A percentile compares a stretch with the other conserved stretches of the same genome.
phyloP scores from a whole-genome alignment of 2,888 invertebrate species.

The Pristionchus entomophagus region DNA sequence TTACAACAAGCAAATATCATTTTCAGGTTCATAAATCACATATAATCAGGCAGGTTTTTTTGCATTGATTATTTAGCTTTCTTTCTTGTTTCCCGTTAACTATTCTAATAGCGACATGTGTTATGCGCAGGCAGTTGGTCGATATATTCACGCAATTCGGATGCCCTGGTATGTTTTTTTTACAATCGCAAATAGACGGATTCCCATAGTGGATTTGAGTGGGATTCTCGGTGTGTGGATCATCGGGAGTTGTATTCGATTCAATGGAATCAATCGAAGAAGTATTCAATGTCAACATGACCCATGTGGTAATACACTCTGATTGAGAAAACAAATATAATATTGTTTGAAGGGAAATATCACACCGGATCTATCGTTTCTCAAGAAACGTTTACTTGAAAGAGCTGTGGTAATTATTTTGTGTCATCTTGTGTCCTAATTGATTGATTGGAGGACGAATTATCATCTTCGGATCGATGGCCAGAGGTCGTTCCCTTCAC shows the following conservation, averaged over 20 bases:
- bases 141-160: constrained; percentile 43
- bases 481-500: constrained; percentile 36
- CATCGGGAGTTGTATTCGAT: neutral
- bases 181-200: neutral
- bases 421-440: neutral
- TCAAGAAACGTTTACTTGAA: neutral
- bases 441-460: constrained; percentile 2
- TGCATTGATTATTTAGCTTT: too few species aligned
- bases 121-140: too few species aligned
- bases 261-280: constrained; percentile 14
- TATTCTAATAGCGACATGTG: too few species aligned
- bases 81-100: too few species aligned
- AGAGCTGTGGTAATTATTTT: neutral
- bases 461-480: neutral
- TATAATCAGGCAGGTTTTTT: neutral
- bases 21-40: constrained; percentile 24
- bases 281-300: constrained; percentile 12
- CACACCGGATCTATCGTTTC: neutral
- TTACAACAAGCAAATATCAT: neutral
- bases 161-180: constrained; percentile 38
- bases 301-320: too few species aligned
- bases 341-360: too few species aligned
- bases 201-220: neutral
- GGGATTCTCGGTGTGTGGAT: neutral
- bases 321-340: too few species aligned